Evolutionary conservation across 2,797 vertebrate genomes (phyloP), one percentile per base, ranked within the genome.

Genomic region (Chlorospingus semifuscus): DNA sequence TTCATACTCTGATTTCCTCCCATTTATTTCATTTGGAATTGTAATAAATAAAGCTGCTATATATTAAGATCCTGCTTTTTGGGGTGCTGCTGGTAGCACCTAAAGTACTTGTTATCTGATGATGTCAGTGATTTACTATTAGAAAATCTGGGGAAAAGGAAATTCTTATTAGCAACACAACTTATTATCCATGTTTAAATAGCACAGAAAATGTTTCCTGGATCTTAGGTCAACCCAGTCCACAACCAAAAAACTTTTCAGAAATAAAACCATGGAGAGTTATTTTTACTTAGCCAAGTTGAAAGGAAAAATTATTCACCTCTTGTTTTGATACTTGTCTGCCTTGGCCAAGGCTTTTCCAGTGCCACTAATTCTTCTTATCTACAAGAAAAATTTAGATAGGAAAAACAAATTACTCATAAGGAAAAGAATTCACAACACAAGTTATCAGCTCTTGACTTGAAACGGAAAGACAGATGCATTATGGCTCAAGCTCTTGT

Each of bases 261-360:
- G 59, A 74, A 87, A 82, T 37, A 83, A 91, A 84, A 88, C 6
- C 15, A 74, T 6, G 10, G 6, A 64, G 23, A 64, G 47, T 30
- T 90, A 87, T 46, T 92, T 89, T 87, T 46, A 83, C 11, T 36
- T 18, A 66, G 64, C 8, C 60, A 90, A 89, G 20, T 15, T 36
- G 49, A 89, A 79, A 79, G 22, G 27, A 85, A 87, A 74, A 92
- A 69, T 7, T 55, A 83, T 94, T 98, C 72, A 99, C 99, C 99
- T 99, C 98, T 99, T 99, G 95, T 99, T 99, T 76, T 99, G 98
- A 91, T 99, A 99, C 95, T 99, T 99, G 97, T 99, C 99, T 60
- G 98, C 95, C 97, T 97, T 99, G 64, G 99, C 99, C 97, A 99
- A 97, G 18, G 99, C 98, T 98, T 99, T 99, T 96, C 99, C 99